A percentile compares a stretch with the other conserved stretches of the same genome.
These are phyloP conservation scores for Perodicticus potto DNA, from an alignment of 2,797 vertebrate genomes.

Conservation along the genomic window DNA sequence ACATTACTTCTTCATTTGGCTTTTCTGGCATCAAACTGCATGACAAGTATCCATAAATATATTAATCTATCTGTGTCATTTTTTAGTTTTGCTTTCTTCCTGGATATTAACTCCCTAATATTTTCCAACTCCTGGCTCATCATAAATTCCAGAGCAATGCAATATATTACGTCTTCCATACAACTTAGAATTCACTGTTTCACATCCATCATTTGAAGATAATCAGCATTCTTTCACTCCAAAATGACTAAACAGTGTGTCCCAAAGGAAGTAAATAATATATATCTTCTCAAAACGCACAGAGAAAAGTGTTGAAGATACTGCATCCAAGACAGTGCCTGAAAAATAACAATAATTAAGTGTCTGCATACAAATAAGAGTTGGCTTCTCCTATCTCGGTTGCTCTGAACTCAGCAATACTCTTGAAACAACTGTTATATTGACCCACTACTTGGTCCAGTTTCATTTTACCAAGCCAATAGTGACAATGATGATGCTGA, in stretches of 20 bases:
- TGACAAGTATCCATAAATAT: conserved; percentile 73
- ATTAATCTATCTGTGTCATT: conserved; percentile 70
- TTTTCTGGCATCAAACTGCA: conserved; percentile 68
- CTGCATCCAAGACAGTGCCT: background rate
- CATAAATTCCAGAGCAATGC: conserved; percentile 70
- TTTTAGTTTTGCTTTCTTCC: conserved; percentile 78
- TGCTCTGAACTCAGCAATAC: conserved; percentile 24
- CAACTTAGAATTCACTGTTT: conserved; percentile 65
- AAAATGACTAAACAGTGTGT: conserved; percentile 66
- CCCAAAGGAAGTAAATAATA: conserved; percentile 69
- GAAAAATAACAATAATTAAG: conserved; percentile 62
- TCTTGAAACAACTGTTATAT: background rate
- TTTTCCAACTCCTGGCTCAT: conserved; percentile 57
- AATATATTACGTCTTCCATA: conserved; percentile 49
- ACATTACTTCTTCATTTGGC: conserved; percentile 75
- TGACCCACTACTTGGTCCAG: background rate
- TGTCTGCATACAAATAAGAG: conserved; percentile 7
- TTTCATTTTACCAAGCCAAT: conserved; percentile 43
- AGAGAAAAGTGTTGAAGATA: conserved; percentile 63
- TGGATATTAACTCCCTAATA: conserved; percentile 76
- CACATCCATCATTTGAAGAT: conserved; percentile 77
- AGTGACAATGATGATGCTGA: background rate
- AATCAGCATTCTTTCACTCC: conserved; percentile 76
- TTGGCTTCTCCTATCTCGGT: background rate
- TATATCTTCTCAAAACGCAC: conserved; percentile 70